Conservation (phyloP, 2,113 vertebrate species). For the Probosciger aterrimus region DNA sequence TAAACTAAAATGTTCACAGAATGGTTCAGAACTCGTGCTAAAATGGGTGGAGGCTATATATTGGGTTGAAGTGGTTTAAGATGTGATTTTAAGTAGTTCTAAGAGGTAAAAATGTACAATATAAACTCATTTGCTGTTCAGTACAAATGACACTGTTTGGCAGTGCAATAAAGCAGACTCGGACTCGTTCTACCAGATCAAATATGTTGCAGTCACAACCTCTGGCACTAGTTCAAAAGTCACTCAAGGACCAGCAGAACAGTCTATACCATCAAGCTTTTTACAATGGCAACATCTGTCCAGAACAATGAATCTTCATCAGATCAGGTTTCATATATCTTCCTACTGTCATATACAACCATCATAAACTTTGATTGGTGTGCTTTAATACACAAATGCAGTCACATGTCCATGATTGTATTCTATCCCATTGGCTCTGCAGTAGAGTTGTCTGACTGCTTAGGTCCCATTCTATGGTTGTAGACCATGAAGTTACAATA, state of each 20-base stretch:
- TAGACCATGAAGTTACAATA: neutral
- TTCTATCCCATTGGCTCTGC: neutral
- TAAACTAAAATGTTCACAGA: neutral
- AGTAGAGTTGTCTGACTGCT: neutral
- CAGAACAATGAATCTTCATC: neutral
- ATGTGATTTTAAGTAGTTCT: neutral
- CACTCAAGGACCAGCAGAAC: neutral
- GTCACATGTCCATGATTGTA: too few relatives aligned
- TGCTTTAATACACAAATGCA: neutral
- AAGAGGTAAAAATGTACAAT: neutral
- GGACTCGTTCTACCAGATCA: neutral
- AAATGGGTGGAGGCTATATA: neutral
- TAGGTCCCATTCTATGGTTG: rapidly evolving
- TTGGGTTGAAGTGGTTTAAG: neutral
- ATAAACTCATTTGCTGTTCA: neutral
- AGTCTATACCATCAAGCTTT: neutral
- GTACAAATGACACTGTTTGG: neutral
- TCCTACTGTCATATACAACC: neutral
- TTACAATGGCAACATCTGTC: neutral
- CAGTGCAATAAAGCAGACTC: neutral
- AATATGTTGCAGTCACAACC: neutral
- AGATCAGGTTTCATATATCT: neutral
- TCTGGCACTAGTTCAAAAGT: neutral
- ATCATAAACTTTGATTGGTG: neutral
- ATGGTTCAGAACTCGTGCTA: neutral